phyloP scores from a whole-genome alignment of 2,888 invertebrate species.

The Colletes collaris region DNA sequence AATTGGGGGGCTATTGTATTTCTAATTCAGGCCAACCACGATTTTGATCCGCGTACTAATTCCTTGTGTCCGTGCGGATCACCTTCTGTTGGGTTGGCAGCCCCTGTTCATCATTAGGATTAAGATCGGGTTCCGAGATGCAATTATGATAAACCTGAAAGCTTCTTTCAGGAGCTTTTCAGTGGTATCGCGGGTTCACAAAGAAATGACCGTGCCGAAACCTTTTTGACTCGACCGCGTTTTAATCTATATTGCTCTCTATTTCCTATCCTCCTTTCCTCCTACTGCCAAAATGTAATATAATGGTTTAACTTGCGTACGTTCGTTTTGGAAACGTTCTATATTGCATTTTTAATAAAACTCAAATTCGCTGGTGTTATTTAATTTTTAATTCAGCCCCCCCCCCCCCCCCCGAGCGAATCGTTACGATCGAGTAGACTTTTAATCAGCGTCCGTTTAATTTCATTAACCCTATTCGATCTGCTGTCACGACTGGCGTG shows the following conservation, averaged over 20 bases:
- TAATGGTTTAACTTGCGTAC: conserved; percentile 53
- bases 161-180: conserved; percentile 74
- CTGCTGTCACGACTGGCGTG: background rate
- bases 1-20: no score
- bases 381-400: no score
- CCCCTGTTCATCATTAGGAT: conserved; percentile 34
- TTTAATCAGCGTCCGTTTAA: background rate
- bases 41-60: conserved; percentile 3
- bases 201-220: conserved; percentile 51
- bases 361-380: no score
- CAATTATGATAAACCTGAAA: conserved; percentile 80
- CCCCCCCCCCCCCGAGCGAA: no score
- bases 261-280: conserved; percentile 56
- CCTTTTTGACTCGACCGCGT: conserved; percentile 49
- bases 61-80: conserved; percentile 2
- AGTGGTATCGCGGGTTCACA: conserved; percentile 58
- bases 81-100: conserved; percentile 16
- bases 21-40: background rate
- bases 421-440: background rate
- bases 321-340: conserved; percentile 23
- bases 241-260: conserved; percentile 68
- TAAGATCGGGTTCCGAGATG: conserved; percentile 71
- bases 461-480: conserved; percentile 13
- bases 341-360: background rate
- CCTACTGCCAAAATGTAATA: conserved; percentile 48